Evolutionary conservation across 92 coral and sea anemone genomes (phyloP).

Genomic region (Umimayanthus kanabou): DNA sequence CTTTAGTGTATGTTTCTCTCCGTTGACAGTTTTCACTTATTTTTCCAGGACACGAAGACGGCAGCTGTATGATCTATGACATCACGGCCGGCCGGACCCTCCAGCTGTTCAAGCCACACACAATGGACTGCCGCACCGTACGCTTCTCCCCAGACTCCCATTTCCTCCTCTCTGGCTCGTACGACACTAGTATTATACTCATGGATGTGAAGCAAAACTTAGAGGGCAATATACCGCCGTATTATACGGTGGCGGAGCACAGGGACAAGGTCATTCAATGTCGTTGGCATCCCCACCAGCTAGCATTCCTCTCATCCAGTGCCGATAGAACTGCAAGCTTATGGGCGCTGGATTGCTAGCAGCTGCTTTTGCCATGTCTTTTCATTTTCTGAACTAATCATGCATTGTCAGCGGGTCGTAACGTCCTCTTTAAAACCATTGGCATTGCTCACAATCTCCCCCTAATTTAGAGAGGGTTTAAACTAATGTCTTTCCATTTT

Average conservation of each 20-base stretch:
- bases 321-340: constrained; percentile 91
- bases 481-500: no score
- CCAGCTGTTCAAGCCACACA: constrained; percentile 91
- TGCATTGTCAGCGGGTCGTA: background rate
- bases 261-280: constrained; percentile 95
- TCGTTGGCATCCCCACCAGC: constrained; percentile 91
- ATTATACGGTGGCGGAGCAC: constrained; percentile 81
- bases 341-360: constrained; percentile 80
- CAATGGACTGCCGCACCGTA: constrained; percentile 92
- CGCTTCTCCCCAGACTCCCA: constrained; percentile 95
- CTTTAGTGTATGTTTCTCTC: background rate
- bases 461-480: background rate
- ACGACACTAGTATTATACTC: constrained; percentile 83
- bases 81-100: constrained; percentile 90
- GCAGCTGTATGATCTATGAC: constrained; percentile 95
- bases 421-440: background rate
- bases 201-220: constrained; percentile 73
- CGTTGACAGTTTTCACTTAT: background rate
- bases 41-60: constrained; percentile 90
- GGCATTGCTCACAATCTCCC: background rate
- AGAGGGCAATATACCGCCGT: constrained; percentile 74
- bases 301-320: constrained; percentile 89
- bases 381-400: background rate
- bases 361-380: background rate
- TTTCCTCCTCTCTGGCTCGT: constrained; percentile 88